phyloP scores from a whole-genome alignment of 2,888 invertebrate species.

The Drosophila sordidapex region DNA sequence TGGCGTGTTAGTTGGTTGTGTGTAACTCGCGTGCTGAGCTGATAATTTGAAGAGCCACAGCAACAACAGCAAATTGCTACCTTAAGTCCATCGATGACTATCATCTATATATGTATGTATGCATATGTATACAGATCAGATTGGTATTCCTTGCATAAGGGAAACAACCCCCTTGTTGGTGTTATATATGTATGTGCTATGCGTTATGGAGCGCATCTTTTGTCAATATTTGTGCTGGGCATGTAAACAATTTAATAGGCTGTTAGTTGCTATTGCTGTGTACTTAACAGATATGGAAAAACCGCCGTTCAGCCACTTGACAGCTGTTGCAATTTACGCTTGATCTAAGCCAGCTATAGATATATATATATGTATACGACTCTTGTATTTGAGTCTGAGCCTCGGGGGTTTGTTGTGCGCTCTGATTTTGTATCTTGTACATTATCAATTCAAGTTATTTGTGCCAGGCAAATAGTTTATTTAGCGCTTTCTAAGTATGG shows the following conservation, averaged over 20 bases:
- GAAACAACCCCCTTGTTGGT: slow-evolving; percentile 33
- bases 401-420: slow-evolving; percentile 37
- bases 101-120: neutral
- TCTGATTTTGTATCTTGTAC: slow-evolving; percentile 67
- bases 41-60: slow-evolving; percentile 77
- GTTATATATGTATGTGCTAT: neutral
- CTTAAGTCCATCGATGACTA: slow-evolving; percentile 44
- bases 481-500: slow-evolving; percentile 34
- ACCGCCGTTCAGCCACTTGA: slow-evolving; percentile 72
- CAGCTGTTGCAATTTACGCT: slow-evolving; percentile 80
- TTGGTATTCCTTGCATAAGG: neutral
- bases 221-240: slow-evolving; percentile 76
- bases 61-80: slow-evolving; percentile 63
- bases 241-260: slow-evolving; percentile 82
- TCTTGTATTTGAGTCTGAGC: slow-evolving; percentile 45
- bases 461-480: slow-evolving; percentile 64
- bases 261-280: slow-evolving; percentile 73
- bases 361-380: neutral
- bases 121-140: neutral
- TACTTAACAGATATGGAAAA: slow-evolving; percentile 55
- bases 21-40: slow-evolving; percentile 64
- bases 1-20: slow-evolving; percentile 41
- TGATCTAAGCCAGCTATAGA: slow-evolving; percentile 55
- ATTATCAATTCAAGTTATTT: slow-evolving; percentile 59
- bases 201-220: slow-evolving; percentile 62